These are phyloP conservation scores for Entomyzon cyanotis DNA, from an alignment of 2,113 vertebrate species.

Conservation along the genomic window DNA sequence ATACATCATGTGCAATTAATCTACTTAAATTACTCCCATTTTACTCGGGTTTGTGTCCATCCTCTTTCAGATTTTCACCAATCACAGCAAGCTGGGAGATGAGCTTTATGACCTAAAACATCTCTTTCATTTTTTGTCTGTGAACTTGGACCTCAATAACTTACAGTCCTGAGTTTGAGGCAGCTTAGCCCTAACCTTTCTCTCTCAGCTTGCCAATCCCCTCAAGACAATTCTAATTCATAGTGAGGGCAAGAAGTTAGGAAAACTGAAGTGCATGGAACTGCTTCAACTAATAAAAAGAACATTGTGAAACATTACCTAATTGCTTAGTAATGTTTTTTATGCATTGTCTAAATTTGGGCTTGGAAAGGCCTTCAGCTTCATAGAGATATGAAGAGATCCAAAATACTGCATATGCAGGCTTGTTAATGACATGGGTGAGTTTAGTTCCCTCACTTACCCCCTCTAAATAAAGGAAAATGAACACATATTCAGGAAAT, in stretches of 20 bases:
- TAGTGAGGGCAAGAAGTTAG: slow-evolving; percentile 52
- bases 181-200: slow-evolving; percentile 21
- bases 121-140: background rate
- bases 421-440: background rate
- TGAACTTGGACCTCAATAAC: background rate
- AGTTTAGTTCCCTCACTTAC: background rate
- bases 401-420: background rate
- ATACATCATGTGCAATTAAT: background rate
- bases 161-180: background rate
- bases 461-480: background rate
- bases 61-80: background rate
- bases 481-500: background rate
- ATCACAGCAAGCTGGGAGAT: background rate
- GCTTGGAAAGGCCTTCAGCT: slow-evolving; percentile 63
- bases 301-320: slow-evolving; percentile 76
- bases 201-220: slow-evolving; percentile 3
- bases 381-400: slow-evolving; percentile 50
- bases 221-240: slow-evolving; percentile 33
- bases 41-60: background rate
- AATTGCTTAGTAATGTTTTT: slow-evolving; percentile 78
- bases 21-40: background rate
- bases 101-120: background rate
- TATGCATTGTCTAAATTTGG: slow-evolving; percentile 74
- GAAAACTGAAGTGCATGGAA: slow-evolving; percentile 66
- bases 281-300: slow-evolving; percentile 65